phyloP scores from a whole-genome alignment of 2,888 invertebrate species.

The Ormia ochracea region DNA sequence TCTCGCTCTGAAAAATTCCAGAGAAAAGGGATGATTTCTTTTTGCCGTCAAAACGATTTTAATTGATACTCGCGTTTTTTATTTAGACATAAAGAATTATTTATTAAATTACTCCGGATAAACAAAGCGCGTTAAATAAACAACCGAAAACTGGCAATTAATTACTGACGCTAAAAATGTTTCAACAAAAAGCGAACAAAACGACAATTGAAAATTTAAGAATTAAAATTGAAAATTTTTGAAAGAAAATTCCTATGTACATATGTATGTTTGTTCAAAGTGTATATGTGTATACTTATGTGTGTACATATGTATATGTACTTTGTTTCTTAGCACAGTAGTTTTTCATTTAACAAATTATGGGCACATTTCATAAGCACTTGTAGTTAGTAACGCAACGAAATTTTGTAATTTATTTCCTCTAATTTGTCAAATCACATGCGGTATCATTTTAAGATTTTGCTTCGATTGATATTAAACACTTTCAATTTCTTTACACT shows the following conservation, averaged over 20 bases:
- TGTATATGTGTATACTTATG: no score
- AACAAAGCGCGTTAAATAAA: constrained; percentile 23
- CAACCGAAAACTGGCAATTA: constrained; percentile 17
- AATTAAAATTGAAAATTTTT: constrained; percentile 29
- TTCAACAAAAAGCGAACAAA: constrained; percentile 23
- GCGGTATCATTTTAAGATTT: neutral
- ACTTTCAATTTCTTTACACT: constrained; percentile 44
- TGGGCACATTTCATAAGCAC: neutral
- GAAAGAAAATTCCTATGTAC: no score
- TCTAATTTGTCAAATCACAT: neutral
- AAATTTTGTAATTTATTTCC: neutral
- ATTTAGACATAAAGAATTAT: neutral
- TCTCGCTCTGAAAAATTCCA: neutral
- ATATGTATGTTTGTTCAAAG: neutral
- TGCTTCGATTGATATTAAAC: neutral
- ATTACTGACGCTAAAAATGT: constrained; percentile 18
- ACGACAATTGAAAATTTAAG: constrained; percentile 9
- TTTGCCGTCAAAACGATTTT: neutral
- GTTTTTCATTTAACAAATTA: neutral
- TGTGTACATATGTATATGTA: no score
- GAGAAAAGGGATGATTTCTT: constrained; percentile 17
- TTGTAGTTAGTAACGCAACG: neutral
- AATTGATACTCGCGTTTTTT: neutral
- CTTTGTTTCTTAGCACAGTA: neutral
- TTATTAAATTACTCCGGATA: constrained; percentile 31